Evolutionary conservation across 2,888 invertebrate genomes (phyloP).

Genomic region (Drosophila fulvimacula): DNA sequence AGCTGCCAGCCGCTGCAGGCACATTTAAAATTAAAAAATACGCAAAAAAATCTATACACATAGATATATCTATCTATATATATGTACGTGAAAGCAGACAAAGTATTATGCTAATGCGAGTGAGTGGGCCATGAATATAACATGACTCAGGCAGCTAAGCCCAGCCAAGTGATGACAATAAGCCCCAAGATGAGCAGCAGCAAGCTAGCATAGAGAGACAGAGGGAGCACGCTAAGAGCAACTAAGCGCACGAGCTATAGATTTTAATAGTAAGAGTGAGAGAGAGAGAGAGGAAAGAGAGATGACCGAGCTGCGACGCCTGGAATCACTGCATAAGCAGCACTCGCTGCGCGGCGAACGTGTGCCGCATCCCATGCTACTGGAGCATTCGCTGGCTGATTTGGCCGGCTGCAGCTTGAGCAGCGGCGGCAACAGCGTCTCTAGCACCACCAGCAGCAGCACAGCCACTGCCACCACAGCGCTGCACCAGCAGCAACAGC

Average conservation of each 20-base stretch:
- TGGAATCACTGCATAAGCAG: slow-evolving; percentile 64
- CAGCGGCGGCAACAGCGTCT: slow-evolving; percentile 78
- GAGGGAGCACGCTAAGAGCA: neutral
- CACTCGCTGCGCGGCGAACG: slow-evolving; percentile 64
- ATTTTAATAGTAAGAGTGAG: neutral
- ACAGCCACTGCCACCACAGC: slow-evolving; percentile 75
- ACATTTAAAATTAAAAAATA: slow-evolving; percentile 70
- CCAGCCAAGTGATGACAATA: slow-evolving; percentile 71
- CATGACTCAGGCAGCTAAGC: slow-evolving; percentile 55
- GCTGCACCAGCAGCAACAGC: slow-evolving; percentile 62
- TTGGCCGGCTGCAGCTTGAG: slow-evolving; percentile 74
- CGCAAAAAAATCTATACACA: slow-evolving; percentile 30
- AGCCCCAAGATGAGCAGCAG: slow-evolving; percentile 42
- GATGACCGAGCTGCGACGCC: slow-evolving; percentile 75
- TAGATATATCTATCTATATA: slow-evolving; percentile 1
- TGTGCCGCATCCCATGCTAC: slow-evolving; percentile 65
- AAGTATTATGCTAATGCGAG: slow-evolving; percentile 69
- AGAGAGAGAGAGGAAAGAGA: neutral
- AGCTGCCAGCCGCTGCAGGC: slow-evolving; percentile 36
- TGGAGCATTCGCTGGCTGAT: slow-evolving; percentile 79
- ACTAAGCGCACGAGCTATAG: neutral
- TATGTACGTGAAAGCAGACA: slow-evolving; percentile 15
- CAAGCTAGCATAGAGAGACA: slow-evolving; percentile 20
- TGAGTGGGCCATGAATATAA: slow-evolving; percentile 65
- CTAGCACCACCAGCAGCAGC: slow-evolving; percentile 77